A percentile compares a stretch with the other conserved stretches of the same genome.
These are phyloP conservation scores for Caenorhabditis remanei DNA, from an alignment of 1,140 invertebrate species.

Conservation along the genomic window DNA sequence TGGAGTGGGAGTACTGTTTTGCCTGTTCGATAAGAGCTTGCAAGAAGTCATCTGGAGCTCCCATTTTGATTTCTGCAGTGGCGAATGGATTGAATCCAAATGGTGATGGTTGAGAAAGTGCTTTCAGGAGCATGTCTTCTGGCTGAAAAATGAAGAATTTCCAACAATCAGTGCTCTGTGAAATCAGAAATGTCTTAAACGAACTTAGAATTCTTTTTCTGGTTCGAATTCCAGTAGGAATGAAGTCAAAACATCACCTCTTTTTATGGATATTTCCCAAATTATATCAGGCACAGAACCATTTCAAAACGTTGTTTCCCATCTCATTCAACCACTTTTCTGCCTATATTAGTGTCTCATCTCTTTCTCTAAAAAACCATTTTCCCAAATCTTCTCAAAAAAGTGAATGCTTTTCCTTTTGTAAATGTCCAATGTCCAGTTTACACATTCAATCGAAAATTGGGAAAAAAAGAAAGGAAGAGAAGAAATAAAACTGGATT, in stretches of 20 bases:
- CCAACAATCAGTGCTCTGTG: too few relatives aligned
- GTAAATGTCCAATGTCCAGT: slow-evolving; percentile 1
- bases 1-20: slow-evolving; percentile 27
- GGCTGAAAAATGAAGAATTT: background rate
- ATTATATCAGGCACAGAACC: too few relatives aligned
- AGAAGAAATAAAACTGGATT: slow-evolving; percentile 23
- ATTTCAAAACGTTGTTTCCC: background rate
- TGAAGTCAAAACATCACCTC: too few relatives aligned
- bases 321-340: background rate
- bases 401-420: background rate
- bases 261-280: too few relatives aligned
- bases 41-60: slow-evolving; percentile 47
- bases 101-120: slow-evolving; percentile 42
- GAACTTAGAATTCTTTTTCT: too few relatives aligned
- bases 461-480: background rate
- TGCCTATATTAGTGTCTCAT: background rate
- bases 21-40: slow-evolving; percentile 49
- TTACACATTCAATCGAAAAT: slow-evolving; percentile 51
- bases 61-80: slow-evolving; percentile 45
- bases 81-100: slow-evolving; percentile 60
- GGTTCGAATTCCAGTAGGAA: too few relatives aligned
- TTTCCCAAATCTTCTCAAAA: background rate
- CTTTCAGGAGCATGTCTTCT: slow-evolving; percentile 56
- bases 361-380: background rate
- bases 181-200: too few relatives aligned